Conservation (phyloP, 2,113 vertebrate species). For the Brevimyrus niger region DNA sequence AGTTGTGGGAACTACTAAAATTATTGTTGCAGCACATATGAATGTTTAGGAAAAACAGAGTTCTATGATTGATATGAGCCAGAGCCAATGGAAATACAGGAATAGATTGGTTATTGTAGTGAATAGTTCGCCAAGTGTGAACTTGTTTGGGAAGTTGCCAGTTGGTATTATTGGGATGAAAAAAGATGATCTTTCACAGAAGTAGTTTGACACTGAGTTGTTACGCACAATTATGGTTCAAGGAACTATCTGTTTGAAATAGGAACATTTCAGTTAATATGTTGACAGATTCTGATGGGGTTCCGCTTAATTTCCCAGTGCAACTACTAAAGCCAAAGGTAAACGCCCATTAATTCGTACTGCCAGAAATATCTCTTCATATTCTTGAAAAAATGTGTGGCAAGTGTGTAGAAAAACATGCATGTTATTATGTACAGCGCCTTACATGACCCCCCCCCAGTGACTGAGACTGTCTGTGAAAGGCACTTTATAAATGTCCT, state of each 20-base stretch:
- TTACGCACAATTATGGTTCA: not conserved
- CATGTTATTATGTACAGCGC: not conserved
- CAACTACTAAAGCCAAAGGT: not conserved
- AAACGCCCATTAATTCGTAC: not conserved
- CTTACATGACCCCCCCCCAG: no score
- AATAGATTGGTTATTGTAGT: not conserved
- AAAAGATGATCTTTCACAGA: not conserved
- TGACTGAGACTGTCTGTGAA: not conserved
- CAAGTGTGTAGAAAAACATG: not conserved
- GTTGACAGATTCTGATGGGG: not conserved
- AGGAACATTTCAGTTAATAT: not conserved
- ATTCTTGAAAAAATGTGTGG: not conserved
- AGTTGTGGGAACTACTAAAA: not conserved
- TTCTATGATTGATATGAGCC: not conserved
- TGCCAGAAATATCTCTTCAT: not conserved
- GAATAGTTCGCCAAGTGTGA: not conserved
- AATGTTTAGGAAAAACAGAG: not conserved
- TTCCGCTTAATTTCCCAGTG: not conserved
- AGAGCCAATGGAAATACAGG: not conserved
- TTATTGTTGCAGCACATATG: not conserved
- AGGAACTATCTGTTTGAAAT: not conserved
- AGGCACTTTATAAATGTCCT: not conserved
- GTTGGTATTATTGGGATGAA: not conserved
- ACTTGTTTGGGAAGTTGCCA: not conserved
- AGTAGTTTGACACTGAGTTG: not conserved